phyloP scores from a whole-genome alignment of 2,113 vertebrate species.

The Pongo pygmaeus region DNA sequence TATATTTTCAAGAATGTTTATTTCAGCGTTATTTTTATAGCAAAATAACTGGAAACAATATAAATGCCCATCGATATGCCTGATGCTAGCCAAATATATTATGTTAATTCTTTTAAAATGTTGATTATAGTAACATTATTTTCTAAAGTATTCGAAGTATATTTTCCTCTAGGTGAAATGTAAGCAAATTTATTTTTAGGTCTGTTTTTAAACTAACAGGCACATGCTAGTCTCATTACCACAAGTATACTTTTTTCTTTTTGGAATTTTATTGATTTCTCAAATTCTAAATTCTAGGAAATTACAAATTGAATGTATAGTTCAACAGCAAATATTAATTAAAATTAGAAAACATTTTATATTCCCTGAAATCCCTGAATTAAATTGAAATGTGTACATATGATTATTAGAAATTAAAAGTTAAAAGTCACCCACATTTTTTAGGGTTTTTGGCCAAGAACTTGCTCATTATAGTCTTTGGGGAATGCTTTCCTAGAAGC shows the following conservation, averaged over 20 bases:
- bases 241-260: background rate
- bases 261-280: background rate
- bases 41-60: background rate
- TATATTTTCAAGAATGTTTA: background rate
- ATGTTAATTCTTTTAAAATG: background rate
- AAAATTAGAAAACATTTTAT: background rate
- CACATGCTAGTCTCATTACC: background rate
- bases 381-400: background rate
- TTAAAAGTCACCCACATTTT: constrained; percentile 9
- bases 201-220: background rate
- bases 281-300: background rate
- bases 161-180: background rate
- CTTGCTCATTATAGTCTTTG: background rate
- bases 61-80: background rate
- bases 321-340: background rate
- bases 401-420: constrained; percentile 3
- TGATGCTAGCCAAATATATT: background rate
- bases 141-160: background rate
- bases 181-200: background rate
- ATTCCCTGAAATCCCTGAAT: background rate
- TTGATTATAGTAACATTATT: background rate
- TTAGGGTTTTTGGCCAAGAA: background rate
- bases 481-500: constrained; percentile 32
- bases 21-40: background rate
- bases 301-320: background rate